Conservation (phyloP, 2,888 invertebrate genomes). For the Thereva unica region DNA sequence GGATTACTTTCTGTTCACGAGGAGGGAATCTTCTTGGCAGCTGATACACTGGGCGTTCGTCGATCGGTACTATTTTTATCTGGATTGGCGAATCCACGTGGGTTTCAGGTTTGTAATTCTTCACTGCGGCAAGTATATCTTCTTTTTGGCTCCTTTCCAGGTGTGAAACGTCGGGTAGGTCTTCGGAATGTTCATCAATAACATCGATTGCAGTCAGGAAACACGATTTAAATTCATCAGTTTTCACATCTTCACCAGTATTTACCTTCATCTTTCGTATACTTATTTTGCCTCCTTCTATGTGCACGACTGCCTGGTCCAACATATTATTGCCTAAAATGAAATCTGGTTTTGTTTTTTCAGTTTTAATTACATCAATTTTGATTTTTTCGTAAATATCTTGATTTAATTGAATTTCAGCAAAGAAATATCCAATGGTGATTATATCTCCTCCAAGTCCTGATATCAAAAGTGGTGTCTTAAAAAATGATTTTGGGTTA, state of each 20-base stretch:
- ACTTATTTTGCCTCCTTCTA: too few species aligned
- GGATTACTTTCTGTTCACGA: conserved; percentile 11
- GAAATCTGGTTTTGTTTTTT: neutral
- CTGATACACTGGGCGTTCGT: too few species aligned
- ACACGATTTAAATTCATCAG: neutral
- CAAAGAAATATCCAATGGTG: neutral
- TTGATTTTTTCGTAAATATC: neutral
- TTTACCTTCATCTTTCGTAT: neutral
- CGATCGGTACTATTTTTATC: too few species aligned
- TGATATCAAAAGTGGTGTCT: neutral
- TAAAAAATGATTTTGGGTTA: neutral
- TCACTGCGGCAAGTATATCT: too few species aligned
- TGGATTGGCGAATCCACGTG: too few species aligned
- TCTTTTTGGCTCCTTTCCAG: too few species aligned
- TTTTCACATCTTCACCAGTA: neutral
- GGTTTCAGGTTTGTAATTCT: too few species aligned
- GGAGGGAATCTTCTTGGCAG: conserved; percentile 44
- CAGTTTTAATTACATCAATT: neutral
- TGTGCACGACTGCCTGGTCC: neutral
- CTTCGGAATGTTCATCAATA: too few species aligned
- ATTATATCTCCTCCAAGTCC: neutral
- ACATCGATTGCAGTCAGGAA: neutral
- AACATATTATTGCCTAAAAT: neutral
- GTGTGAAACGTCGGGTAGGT: too few species aligned
- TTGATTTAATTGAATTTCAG: neutral